phyloP scores from a whole-genome alignment of 1,140 invertebrate species.

The Scaptomyza montana region DNA sequence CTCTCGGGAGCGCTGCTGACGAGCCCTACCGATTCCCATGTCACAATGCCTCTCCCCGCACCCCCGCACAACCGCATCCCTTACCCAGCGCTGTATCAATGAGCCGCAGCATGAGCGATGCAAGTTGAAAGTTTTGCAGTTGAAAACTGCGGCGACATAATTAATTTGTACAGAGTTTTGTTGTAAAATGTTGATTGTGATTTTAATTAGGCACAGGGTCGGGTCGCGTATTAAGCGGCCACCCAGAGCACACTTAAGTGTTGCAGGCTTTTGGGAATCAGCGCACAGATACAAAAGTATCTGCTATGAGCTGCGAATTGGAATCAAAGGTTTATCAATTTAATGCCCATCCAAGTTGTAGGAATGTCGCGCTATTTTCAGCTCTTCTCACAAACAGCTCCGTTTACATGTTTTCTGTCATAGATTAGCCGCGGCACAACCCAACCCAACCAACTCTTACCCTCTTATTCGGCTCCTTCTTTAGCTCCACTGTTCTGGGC shows the following conservation, averaged over 20 bases:
- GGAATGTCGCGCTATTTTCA: constrained; percentile 61
- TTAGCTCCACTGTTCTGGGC: constrained; percentile 16
- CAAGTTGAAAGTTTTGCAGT: constrained; percentile 31
- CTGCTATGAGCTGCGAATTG: constrained; percentile 56
- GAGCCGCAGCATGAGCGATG: constrained; percentile 48
- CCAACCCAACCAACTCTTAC: constrained; percentile 12
- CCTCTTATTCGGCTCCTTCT: neutral
- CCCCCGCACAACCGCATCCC: neutral
- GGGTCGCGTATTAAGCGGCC: constrained; percentile 52
- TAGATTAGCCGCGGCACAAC: constrained; percentile 71
- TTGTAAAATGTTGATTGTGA: constrained; percentile 60
- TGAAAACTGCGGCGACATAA: constrained; percentile 44
- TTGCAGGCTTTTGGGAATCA: constrained; percentile 53
- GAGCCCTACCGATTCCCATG: constrained; percentile 29
- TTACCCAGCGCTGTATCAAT: constrained; percentile 11
- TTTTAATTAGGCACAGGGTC: constrained; percentile 65
- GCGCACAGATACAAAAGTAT: constrained; percentile 10
- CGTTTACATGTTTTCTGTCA: constrained; percentile 80
- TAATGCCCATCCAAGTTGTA: constrained; percentile 7
- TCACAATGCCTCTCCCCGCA: constrained; percentile 9
- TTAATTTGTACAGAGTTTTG: constrained; percentile 68
- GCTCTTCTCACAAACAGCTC: constrained; percentile 32
- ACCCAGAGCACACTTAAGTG: constrained; percentile 59
- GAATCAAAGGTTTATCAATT: constrained; percentile 50
- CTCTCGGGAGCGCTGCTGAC: constrained; percentile 10